Base-by-base conservation (phyloP, 2,888 invertebrate species). In the Ischnura elegans region DNA sequence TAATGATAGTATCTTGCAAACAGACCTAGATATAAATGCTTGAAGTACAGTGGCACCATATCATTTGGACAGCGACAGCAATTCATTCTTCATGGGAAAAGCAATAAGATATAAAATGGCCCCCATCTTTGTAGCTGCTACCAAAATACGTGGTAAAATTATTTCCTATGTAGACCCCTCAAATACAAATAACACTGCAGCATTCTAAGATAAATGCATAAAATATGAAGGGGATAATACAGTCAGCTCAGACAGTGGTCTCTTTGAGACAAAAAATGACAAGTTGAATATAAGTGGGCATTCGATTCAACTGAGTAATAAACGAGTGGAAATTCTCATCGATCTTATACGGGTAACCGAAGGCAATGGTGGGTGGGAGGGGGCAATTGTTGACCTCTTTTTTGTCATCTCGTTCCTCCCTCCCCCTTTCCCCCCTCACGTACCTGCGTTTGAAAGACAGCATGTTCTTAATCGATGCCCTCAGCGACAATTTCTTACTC, bases 361-460 rank as follows among this genome's bases (percentile, higher is more conserved):
- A 85, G 2, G 66, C 84, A 42, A 85, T 84, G 2, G 87, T 85
- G 1, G 87, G 93, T 2, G 43, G 46, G 16, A 66, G 36, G 0
- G 85, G 43, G 16, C 87, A 36, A 47, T 21, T 47, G 61, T 46
- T 42, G n/a, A 19, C 45, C 10, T 61, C 85, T 45, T 93, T 76
- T 25, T 90, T 87, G 8, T 16, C 43, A 19, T 90, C 61, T 19
- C 45, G 25, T 16, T 43, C 55, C 55, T 25, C 90, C 43, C 61
- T 90, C 0, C 42, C 25, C n/a, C 43, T 42, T 66, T 43, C 90
- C 25, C 43, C 85, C 85, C 55, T 51, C 61, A 94, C 94, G 95
- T 95, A 96, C 96, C 95, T 96, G 95, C 95, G 96, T 94, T 95
- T 95, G 93, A 95, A 95, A 94, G 96, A 94, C 93, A 95, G 95